Percentiles rank a stretch among this genome's conserved stretches.
These are phyloP conservation scores for Disparrhopalites patrizii DNA, from an alignment of 2,888 invertebrate species.

Conservation along the genomic window DNA sequence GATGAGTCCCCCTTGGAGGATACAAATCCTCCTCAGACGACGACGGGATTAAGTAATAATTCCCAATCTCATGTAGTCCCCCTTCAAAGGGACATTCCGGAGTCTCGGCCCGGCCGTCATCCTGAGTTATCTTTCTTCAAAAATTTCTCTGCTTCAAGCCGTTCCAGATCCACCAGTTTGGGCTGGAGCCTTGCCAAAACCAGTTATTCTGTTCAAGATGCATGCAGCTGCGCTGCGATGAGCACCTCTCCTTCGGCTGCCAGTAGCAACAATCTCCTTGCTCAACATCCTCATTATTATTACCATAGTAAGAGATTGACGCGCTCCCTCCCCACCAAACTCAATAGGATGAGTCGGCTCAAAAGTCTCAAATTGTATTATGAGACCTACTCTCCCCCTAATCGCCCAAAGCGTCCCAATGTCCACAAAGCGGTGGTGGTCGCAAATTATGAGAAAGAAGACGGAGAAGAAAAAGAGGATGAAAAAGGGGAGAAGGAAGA, in stretches of 20 bases:
- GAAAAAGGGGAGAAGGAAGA: background rate
- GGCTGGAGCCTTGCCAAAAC: constrained; percentile 11
- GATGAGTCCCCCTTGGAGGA: no score
- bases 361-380: background rate
- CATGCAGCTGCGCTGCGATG: no score
- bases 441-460: background rate
- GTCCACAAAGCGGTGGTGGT: no score
- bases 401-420: no score
- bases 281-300: background rate
- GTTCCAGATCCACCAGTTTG: constrained; percentile 2
- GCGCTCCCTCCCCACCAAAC: constrained; percentile 8
- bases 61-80: no score
- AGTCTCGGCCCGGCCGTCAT: background rate
- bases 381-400: no score
- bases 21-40: background rate
- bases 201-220: no score
- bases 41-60: no score
- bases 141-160: constrained; percentile 4
- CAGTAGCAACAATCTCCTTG: background rate
- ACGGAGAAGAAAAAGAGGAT: background rate
- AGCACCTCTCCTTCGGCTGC: background rate
- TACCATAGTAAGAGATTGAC: constrained; percentile 21
- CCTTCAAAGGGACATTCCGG: no score
- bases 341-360: constrained; percentile 11
- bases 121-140: constrained; percentile 12